Conservation (phyloP, 2,797 vertebrate species). For the Cyprinodon diabolis region DNA sequence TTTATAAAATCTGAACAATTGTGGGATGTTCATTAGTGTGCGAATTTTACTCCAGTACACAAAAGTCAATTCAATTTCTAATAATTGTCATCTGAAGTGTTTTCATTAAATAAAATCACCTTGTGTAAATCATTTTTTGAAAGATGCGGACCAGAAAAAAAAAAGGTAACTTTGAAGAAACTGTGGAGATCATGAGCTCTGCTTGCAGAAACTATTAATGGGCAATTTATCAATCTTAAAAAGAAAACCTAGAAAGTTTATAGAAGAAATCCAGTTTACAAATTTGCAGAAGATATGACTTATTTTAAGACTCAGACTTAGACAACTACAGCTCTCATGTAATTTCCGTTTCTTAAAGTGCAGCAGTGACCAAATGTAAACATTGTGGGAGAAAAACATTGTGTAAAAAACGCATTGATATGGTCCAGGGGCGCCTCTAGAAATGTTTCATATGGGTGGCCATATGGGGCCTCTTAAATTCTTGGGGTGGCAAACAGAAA, state of each 20-base stretch:
- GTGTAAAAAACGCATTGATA: too few relatives aligned
- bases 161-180: not conserved
- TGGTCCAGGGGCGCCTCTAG: too few relatives aligned
- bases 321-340: too few relatives aligned
- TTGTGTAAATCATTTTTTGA: not conserved
- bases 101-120: not conserved
- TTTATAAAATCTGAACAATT: not conserved
- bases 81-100: not conserved
- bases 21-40: not conserved
- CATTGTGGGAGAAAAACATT: too few relatives aligned
- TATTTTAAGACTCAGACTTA: too few relatives aligned
- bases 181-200: not conserved
- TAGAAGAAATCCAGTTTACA: not conserved
- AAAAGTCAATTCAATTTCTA: not conserved
- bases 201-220: not conserved
- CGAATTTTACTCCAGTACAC: not conserved
- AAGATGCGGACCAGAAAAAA: not conserved
- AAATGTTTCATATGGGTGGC: too few relatives aligned
- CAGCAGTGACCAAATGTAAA: too few relatives aligned
- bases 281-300: not conserved
- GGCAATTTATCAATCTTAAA: not conserved
- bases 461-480: too few relatives aligned
- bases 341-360: too few relatives aligned
- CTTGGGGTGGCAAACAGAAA: too few relatives aligned
- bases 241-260: not conserved